Conservation (phyloP, 2,113 vertebrate species). For the Stictonetta naevosa region DNA sequence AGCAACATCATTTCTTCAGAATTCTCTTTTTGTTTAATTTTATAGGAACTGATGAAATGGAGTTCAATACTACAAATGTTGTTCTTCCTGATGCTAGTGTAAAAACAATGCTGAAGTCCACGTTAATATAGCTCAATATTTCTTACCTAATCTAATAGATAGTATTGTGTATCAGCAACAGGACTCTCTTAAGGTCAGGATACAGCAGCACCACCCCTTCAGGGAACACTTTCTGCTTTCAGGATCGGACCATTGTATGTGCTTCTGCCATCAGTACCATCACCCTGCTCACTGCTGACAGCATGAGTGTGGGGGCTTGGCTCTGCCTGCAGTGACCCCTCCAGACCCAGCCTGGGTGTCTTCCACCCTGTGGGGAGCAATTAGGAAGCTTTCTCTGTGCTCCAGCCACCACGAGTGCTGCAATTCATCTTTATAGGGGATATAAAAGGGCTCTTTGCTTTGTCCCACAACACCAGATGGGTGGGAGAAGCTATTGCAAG, state of each 20-base stretch:
- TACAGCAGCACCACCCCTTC: not conserved
- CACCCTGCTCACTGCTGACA: not conserved
- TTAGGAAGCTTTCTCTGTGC: not conserved
- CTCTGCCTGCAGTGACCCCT: not conserved
- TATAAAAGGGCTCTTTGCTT: not conserved
- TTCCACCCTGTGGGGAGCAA: constrained; percentile 1
- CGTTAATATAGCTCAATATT: not conserved
- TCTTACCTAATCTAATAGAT: not conserved
- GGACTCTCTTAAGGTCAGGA: not conserved
- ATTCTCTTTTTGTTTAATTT: not conserved
- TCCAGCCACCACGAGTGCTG: not conserved
- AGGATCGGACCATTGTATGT: rapidly evolving
- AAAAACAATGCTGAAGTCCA: not conserved
- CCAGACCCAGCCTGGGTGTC: not conserved
- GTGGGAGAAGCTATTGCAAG: not conserved
- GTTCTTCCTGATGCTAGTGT: not conserved
- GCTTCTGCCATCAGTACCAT: not conserved
- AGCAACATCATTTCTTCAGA: not conserved
- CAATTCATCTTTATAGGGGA: not conserved
- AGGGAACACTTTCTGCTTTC: not conserved
- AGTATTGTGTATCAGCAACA: not conserved
- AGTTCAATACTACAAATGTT: not conserved
- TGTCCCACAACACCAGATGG: not conserved
- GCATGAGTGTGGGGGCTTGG: not conserved
- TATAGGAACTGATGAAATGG: not conserved